phyloP scores from a whole-genome alignment of 2,888 invertebrate genomes.

The Epiblema foenella region DNA sequence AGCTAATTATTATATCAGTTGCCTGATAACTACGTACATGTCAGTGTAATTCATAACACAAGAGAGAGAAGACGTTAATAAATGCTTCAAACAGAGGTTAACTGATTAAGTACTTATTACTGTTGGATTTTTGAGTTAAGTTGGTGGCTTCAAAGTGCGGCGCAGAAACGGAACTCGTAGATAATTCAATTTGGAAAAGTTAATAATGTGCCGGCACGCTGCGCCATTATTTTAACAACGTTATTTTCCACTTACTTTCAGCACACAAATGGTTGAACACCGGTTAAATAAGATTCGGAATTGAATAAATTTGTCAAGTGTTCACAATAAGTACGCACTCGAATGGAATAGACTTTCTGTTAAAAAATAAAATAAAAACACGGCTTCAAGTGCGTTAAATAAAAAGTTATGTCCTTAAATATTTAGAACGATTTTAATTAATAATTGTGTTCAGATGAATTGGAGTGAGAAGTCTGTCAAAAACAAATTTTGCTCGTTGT shows the following conservation, averaged over 20 bases:
- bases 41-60: not conserved
- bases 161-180: conserved; percentile 13
- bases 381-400: no score
- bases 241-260: conserved; percentile 32
- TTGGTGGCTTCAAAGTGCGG: not conserved
- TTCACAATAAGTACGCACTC: conserved; percentile 31
- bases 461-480: not conserved
- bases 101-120: not conserved
- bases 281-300: conserved; percentile 32
- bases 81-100: not conserved
- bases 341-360: conserved; percentile 34
- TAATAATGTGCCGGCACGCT: conserved; percentile 24
- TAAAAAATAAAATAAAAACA: no score
- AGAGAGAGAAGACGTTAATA: not conserved
- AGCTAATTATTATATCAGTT: not conserved
- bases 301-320: conserved; percentile 36
- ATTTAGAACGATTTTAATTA: conserved; percentile 7
- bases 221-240: conserved; percentile 13
- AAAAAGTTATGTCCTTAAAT: conserved; percentile 7
- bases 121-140: not conserved
- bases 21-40: not conserved
- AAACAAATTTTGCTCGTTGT: not conserved
- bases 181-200: conserved; percentile 32
- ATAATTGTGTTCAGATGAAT: conserved; percentile 2
- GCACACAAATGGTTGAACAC: conserved; percentile 31